Base-by-base conservation (phyloP, 2,888 invertebrate genomes). In the Melikaiella ostensackeni region DNA sequence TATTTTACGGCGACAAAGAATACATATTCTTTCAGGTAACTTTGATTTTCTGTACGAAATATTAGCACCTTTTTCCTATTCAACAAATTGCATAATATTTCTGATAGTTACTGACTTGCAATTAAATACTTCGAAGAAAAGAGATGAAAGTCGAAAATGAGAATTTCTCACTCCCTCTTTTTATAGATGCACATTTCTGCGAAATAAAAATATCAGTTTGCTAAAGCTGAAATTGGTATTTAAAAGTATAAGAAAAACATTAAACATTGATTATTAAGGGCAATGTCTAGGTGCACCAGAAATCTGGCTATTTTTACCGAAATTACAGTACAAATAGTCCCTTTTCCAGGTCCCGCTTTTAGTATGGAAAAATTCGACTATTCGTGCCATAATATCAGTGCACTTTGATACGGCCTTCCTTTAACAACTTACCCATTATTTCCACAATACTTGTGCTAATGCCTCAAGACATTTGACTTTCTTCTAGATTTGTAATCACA, bases 401-500 rank as follows among this genome's bases (percentile, higher is more conserved):
- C n/a, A n/a, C n/a, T n/a, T n/a, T n/a, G n/a, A n/a, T n/a, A n/a
- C n/a, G n/a, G n/a, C n/a, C n/a, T n/a, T n/a, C n/a, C n/a, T 8
- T 7, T 50, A 3, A 57, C 24, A 57, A 57, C 21, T 24, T 24
- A 57, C 24, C 57, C 24, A 24, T n/a, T 57, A 24, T 57, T 57
- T 21, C n/a, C 24, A 24, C 55, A 57, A 55, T 55, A 55, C 2
- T 55, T 55, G 21, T 21, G 11, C 80, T 86, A 85, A 78, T 89
- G 89, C 46, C 88, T 84, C 73, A 84, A 81, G 13, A 89, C 84
- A 77, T 87, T 85, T 19, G 88, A 84, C 79, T 85, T 88, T 84
- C 79, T 85, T 88, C 84, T 78, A 11, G 88, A 85, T 79, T 83
- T 85, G 81, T 89, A 89, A 57, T 76, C 80, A 79, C 91, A 91